Conservation (phyloP, 1,140 invertebrate genomes). For the Brachystomella parvula region DNA sequence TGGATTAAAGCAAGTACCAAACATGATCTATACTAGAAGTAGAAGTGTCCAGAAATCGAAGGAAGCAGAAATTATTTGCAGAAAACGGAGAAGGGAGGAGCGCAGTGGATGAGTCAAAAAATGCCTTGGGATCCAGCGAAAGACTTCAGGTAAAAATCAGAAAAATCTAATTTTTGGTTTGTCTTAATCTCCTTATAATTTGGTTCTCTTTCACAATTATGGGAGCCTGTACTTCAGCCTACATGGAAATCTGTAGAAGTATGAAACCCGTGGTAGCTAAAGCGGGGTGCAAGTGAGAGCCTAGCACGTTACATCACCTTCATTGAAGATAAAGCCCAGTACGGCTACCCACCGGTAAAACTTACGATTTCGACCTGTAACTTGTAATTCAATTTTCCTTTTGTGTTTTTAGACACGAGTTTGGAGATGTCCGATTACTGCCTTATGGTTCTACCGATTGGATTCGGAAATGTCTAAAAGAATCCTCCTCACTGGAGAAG, state of each 20-base stretch:
- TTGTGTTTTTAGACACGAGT: constrained; percentile 4
- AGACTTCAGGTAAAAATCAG: constrained; percentile 24
- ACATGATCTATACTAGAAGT: too few species aligned
- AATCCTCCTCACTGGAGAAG: too few species aligned
- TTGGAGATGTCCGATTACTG: constrained; percentile 39
- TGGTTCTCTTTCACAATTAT: constrained; percentile 23
- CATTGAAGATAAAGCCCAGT: constrained; percentile 29
- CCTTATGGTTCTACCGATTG: too few species aligned
- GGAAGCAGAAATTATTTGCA: constrained; percentile 35
- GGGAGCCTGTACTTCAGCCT: constrained; percentile 21
- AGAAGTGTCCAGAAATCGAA: too few species aligned
- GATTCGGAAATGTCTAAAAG: constrained; percentile 37
- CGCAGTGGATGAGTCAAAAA: constrained; percentile 26
- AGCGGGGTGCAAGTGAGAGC: constrained; percentile 38
- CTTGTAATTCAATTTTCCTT: too few species aligned
- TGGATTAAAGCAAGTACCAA: too few species aligned
- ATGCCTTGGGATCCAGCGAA: constrained; percentile 37
- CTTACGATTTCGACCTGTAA: not conserved
- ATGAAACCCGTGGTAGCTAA: constrained; percentile 36
- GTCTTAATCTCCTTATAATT: constrained; percentile 4
- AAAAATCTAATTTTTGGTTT: not conserved
- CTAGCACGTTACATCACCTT: constrained; percentile 37
- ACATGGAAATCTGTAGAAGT: too few species aligned
- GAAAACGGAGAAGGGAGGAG: constrained; percentile 24
- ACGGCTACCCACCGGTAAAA: constrained; percentile 37